Evolutionary conservation across 2,113 vertebrate species (phyloP).

Genomic region (Tapirus terrestris): DNA sequence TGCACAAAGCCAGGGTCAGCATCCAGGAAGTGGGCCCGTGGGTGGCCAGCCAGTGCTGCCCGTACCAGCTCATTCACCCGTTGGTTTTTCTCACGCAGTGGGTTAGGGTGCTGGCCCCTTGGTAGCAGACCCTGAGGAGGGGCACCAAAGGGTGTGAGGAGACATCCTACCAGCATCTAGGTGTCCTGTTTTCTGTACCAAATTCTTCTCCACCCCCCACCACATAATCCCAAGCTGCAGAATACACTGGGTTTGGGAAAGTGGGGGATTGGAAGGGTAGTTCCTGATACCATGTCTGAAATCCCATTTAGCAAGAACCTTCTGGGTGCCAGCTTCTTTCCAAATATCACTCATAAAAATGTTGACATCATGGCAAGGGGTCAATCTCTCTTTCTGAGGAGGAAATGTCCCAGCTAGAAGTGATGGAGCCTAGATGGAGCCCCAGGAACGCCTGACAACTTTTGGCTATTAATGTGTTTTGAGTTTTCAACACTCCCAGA

Average conservation of each 20-base stretch:
- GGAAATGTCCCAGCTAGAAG: neutral
- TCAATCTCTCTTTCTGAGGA: neutral
- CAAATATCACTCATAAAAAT: neutral
- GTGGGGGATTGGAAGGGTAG: neutral
- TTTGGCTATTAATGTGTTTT: neutral
- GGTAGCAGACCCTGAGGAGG: constrained; percentile 90
- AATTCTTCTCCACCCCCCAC: neutral
- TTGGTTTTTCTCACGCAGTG: constrained; percentile 89
- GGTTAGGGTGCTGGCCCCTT: constrained; percentile 91
- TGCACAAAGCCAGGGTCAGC: constrained; percentile 93
- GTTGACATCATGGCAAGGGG: neutral
- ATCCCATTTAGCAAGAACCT: neutral
- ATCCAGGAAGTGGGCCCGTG: constrained; percentile 89
- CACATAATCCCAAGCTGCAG: neutral
- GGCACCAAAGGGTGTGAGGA: neutral
- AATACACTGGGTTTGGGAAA: neutral
- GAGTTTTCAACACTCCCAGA: neutral
- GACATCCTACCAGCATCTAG: neutral
- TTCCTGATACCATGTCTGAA: neutral
- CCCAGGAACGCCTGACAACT: neutral
- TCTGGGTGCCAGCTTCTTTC: neutral
- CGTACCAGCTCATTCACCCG: constrained; percentile 90
- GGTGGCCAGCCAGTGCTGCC: constrained; percentile 83
- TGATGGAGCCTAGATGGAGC: neutral
- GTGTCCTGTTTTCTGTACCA: neutral